Evolutionary conservation across 2,888 invertebrate genomes (phyloP), one percentile per base, ranked within the genome.

Genomic region (Junonia oenone): DNA sequence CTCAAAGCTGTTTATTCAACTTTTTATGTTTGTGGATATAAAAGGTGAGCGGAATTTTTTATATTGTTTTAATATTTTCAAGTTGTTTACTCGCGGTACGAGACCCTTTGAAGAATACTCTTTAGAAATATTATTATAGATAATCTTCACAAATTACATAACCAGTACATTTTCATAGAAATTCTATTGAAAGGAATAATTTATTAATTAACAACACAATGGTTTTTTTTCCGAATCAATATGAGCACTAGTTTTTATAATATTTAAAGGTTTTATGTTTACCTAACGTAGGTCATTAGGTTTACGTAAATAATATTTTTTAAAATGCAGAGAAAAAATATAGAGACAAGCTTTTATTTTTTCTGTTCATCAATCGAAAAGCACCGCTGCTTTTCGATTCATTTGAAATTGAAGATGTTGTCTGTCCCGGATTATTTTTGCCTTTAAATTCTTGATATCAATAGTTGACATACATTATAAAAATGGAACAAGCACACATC

Each of bases 1-100:
- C 43, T 51, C 31, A 14, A 26, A n/a, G 19, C 29, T 43, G 50
- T 51, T 43, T 51, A 51, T 51, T 51, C 33, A 51, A n/a, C 33
- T 33, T 51, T 33, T 45, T 45, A 35, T 13, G 45, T 51, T 17
- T 45, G 45, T 45, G 14, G 15, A 45, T 51, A 26, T 43, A 19
- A 43, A 43, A 51, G 33, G 14, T 14, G 15, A 15, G 6, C 14
- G 11, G 37, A 37, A 49, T 37, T 26, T 49, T 35, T 35, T 49
- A 49, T 37, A 38, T 27, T 35, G 37, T 49, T 49, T 37, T 49
- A 4, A 2, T 37, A 14, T 35, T 15, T 49, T 35, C 1, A 26
- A 14, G 22, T 35, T 49, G 31, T 33, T 51, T 50, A 40, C 38
- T 6, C 17, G 13, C 29, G 13, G n/a, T 13, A 13, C 33, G 13